Evolutionary conservation across 2,888 invertebrate genomes (phyloP).

Genomic region (Temnothorax ravouxi): DNA sequence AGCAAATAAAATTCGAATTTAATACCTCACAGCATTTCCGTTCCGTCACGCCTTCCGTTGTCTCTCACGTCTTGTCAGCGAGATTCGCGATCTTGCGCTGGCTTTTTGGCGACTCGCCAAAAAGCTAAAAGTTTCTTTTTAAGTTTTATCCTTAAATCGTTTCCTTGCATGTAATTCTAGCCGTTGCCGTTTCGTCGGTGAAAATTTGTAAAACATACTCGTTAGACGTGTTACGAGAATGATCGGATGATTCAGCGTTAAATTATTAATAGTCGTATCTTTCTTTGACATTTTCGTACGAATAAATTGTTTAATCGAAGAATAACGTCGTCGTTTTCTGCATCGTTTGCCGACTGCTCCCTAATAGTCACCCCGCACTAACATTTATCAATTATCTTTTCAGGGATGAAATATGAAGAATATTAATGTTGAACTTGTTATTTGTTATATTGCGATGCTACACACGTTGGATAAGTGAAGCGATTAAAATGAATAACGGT

Average conservation of each 20-base stretch:
- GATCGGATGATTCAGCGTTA: slow-evolving; percentile 47
- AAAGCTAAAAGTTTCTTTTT: background rate
- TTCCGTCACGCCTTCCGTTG: slow-evolving; percentile 22
- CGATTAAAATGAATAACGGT: slow-evolving; percentile 11
- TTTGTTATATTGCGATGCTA: background rate
- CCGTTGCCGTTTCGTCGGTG: slow-evolving; percentile 10
- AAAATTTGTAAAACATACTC: slow-evolving; percentile 46
- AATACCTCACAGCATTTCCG: slow-evolving; percentile 72
- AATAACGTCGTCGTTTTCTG: background rate
- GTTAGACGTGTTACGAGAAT: slow-evolving; percentile 44
- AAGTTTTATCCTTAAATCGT: slow-evolving; percentile 31
- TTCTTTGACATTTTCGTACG: slow-evolving; percentile 54
- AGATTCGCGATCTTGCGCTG: background rate
- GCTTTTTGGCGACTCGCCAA: background rate
- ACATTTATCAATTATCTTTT: background rate
- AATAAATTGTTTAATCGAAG: slow-evolving; percentile 51
- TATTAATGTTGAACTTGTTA: background rate
- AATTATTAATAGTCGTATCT: slow-evolving; percentile 53
- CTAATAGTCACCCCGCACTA: background rate
- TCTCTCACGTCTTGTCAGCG: background rate
- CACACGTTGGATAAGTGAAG: background rate
- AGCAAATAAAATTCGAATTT: slow-evolving; percentile 80
- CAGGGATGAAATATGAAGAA: background rate
- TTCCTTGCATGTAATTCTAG: slow-evolving; percentile 35
- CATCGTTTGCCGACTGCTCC: background rate